Percentiles rank a stretch among this genome's conserved stretches.
phyloP scores from a whole-genome alignment of 2,113 vertebrate species.

The Mixornis gularis region DNA sequence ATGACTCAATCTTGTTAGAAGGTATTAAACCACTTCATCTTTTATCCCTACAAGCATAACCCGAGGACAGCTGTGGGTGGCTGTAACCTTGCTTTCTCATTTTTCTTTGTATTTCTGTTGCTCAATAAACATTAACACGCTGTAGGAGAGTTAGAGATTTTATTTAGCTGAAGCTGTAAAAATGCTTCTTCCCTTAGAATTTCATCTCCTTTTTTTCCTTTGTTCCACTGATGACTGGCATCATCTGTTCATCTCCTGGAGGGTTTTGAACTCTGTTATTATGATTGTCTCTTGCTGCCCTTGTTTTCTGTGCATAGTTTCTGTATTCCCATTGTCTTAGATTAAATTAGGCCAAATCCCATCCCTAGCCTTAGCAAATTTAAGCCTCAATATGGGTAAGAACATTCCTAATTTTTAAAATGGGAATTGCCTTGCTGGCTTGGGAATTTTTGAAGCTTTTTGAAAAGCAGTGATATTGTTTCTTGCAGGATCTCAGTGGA shows the following conservation, averaged over 20 bases:
- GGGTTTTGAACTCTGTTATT: conserved; percentile 18
- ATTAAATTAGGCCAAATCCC: not conserved
- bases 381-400: not conserved
- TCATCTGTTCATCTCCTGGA: conserved; percentile 26
- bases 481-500: not conserved
- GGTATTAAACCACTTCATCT: conserved; percentile 53
- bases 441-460: not conserved
- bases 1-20: conserved; percentile 18
- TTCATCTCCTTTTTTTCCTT: conserved; percentile 1
- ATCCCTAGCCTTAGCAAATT: not conserved
- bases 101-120: conserved; percentile 35
- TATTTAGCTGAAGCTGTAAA: conserved; percentile 31
- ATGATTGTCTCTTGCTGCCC: not conserved
- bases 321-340: conserved; percentile 19
- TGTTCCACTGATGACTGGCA: not conserved
- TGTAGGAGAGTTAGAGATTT: conserved; percentile 16
- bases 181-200: not conserved
- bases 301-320: conserved; percentile 8
- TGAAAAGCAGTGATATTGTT: not conserved
- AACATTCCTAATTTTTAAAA: not conserved
- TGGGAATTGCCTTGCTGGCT: not conserved
- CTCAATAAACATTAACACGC: conserved; percentile 12
- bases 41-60: conserved; percentile 2
- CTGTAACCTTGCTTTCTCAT: not conserved
- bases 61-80: conserved; percentile 17